Evolutionary conservation across 2,113 vertebrate genomes (phyloP), one percentile per base, ranked within the genome.

Genomic region (Rhinopithecus roxellana): DNA sequence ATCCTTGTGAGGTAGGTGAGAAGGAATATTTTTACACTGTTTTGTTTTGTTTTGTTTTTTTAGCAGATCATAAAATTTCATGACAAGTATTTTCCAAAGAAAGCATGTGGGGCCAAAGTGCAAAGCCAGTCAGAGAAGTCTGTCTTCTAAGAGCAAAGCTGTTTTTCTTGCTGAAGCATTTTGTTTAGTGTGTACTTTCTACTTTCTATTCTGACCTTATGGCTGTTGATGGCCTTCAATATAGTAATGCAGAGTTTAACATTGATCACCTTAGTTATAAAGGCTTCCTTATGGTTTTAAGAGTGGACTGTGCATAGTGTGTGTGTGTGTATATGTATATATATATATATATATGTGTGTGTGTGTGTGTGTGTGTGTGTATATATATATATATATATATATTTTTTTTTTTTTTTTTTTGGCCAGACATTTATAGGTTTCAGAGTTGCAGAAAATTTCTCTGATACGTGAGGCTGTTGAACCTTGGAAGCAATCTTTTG

Each of bases 1-100:
- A 74, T 79, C 82, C 72, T 93, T 90, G 77, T 95, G 90, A 98
- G 50, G 90, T 88, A 95, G 77, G 93, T 91, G 96, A 96, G 83
- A 97, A 93, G 50, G 70, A 84, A 79, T 84, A 80, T 78, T 89
- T 81, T 95, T 84, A 72, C 77, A 64, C 93, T 57, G 7, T 8
- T 57, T 59, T 25, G 25, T 50, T 50, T 14, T 50, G 20, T 13
- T 59, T 57, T 27, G 38, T 96, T 72, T 95, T 94, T 97, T 97
- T 92, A 94, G 91, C 93, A 96, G 87, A 90, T 94, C 75, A 90
- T 95, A 92, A 97, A 81, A 97, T 94, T 92, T 91, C 84, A 70
- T 93, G 94, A 88, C 92, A 97, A 95, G 70, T 90, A 30, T 59
- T 90, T 97, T 95, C 93, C 48, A 95, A 45, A 97, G 78, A 97